Evolutionary conservation across 2,888 invertebrate genomes (phyloP).

Genomic region (Euzetes globulus): DNA sequence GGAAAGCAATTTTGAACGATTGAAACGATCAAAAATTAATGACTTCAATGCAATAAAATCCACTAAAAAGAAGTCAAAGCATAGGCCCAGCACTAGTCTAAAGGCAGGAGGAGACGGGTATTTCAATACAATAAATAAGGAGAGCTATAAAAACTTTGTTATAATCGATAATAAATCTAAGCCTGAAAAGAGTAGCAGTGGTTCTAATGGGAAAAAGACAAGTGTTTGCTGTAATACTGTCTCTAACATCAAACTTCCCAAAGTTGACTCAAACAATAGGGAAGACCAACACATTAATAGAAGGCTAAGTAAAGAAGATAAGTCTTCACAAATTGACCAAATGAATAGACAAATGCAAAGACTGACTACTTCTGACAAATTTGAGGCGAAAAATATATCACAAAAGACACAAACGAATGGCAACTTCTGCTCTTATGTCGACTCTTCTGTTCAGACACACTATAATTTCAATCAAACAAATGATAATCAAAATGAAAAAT

Average conservation of each 20-base stretch:
- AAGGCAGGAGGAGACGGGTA: conserved; percentile 38
- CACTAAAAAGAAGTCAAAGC: neutral
- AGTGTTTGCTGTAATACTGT: neutral
- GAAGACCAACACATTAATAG: neutral
- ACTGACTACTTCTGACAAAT: neutral
- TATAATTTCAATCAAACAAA: neutral
- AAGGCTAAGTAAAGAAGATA: neutral
- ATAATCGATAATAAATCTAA: conserved; percentile 32
- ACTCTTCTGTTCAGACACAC: neutral
- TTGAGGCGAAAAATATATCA: neutral
- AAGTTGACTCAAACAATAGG: neutral
- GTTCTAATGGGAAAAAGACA: neutral
- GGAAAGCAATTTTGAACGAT: neutral
- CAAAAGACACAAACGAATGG: neutral
- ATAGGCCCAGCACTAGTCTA: conserved; percentile 39
- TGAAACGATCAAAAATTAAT: neutral
- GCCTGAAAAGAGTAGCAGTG: neutral
- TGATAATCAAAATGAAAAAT: neutral
- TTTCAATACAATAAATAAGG: conserved; percentile 31
- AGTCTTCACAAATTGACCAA: neutral
- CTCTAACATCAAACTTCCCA: neutral
- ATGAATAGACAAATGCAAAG: neutral
- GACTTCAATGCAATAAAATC: conserved; percentile 2
- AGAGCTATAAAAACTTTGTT: conserved; percentile 36
- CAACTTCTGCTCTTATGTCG: neutral